phyloP scores from a whole-genome alignment of 2,113 vertebrate genomes.

The Hucho hucho region DNA sequence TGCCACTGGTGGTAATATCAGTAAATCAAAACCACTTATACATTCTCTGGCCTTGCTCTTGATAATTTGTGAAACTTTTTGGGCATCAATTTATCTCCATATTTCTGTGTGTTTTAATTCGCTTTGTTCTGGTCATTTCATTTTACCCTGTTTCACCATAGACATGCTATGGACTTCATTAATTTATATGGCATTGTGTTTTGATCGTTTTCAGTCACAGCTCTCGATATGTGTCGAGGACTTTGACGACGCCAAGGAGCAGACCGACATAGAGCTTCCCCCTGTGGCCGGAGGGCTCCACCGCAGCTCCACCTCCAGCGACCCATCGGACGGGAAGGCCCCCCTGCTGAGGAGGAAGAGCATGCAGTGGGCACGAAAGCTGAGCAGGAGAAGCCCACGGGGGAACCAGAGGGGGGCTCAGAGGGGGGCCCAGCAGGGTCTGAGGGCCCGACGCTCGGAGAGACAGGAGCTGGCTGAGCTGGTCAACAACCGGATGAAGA shows the following conservation, averaged over 20 bases:
- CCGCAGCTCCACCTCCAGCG: constrained; percentile 78
- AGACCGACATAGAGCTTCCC: constrained; percentile 71
- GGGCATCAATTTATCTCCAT: neutral
- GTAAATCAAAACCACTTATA: too few species aligned
- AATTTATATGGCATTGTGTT: neutral
- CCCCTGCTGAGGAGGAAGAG: constrained; percentile 83
- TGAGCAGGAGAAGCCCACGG: constrained; percentile 82
- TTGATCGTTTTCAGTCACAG: constrained; percentile 77
- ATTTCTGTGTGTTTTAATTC: neutral
- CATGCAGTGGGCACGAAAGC: constrained; percentile 90
- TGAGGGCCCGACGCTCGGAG: constrained; percentile 84
- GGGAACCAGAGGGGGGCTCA: constrained; percentile 78
- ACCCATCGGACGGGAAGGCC: constrained; percentile 80
- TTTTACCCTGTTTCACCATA: neutral
- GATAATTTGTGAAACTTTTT: neutral
- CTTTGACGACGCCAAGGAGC: constrained; percentile 86
- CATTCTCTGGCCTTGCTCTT: neutral
- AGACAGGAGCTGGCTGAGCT: constrained; percentile 91
- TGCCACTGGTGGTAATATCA: neutral
- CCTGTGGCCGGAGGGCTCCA: constrained; percentile 65
- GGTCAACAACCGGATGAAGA: constrained; percentile 93
- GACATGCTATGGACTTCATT: too few species aligned
- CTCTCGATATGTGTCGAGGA: constrained; percentile 87
- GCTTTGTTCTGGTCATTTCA: neutral
- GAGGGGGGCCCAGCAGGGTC: constrained; percentile 84